A percentile compares a stretch with the other conserved stretches of the same genome.
Conservation (phyloP, 2,888 invertebrate species). For the Ommatoiulus sabulosus region DNA sequence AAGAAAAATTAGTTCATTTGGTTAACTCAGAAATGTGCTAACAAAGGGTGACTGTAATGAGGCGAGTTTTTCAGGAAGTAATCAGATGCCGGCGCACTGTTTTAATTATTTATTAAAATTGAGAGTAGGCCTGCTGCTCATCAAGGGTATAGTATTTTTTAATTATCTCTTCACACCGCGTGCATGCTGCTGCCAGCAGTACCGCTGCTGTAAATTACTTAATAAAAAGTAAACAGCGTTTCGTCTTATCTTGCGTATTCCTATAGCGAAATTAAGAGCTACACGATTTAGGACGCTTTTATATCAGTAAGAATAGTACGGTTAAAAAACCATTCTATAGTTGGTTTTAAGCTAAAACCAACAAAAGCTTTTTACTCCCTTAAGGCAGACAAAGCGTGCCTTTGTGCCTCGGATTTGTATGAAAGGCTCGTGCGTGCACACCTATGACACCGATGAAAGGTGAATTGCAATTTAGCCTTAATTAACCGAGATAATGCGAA, state of each 20-base stretch:
- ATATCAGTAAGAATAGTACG: not conserved
- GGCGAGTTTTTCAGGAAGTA: slow-evolving; percentile 18
- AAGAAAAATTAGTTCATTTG: slow-evolving; percentile 21
- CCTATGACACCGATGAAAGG: slow-evolving; percentile 17
- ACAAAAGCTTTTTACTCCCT: slow-evolving; percentile 17
- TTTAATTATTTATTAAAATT: slow-evolving; percentile 31
- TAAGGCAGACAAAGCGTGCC: slow-evolving; percentile 3
- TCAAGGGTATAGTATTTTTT: slow-evolving; percentile 25
- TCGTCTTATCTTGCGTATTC: not conserved
- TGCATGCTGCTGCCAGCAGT: slow-evolving; percentile 10
- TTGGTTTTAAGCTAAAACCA: not conserved
- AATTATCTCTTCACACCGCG: slow-evolving; percentile 36
- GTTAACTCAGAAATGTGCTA: slow-evolving; percentile 1
- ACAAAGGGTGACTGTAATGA: slow-evolving; percentile 7
- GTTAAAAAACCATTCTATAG: not conserved
- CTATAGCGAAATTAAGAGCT: slow-evolving; percentile 3
- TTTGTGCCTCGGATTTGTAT: not conserved
- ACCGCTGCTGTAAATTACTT: not conserved
- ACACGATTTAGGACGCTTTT: not conserved
- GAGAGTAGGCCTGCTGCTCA: not conserved
- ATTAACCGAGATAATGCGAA: slow-evolving; percentile 18
- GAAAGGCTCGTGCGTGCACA: slow-evolving; percentile 28
- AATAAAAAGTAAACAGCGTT: slow-evolving; percentile 17
- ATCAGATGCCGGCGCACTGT: not conserved
- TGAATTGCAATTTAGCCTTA: slow-evolving; percentile 31